These are phyloP conservation scores for Callitettix versicolor DNA, from an alignment of 1,140 invertebrate genomes.

Conservation along the genomic window DNA sequence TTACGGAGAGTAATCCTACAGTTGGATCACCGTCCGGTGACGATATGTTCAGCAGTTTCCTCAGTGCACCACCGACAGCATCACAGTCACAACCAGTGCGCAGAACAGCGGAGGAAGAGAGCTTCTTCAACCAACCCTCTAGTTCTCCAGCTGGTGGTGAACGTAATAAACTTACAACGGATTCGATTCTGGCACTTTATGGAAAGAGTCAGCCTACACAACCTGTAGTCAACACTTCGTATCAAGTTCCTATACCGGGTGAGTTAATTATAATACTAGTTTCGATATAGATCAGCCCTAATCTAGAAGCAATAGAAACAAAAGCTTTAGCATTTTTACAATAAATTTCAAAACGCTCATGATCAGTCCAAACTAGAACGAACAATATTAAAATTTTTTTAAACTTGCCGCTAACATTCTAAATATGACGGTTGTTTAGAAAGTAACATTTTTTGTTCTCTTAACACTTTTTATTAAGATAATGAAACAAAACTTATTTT, in stretches of 20 bases:
- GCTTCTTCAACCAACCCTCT: slow-evolving; percentile 79
- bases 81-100: slow-evolving; percentile 20
- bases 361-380: too few relatives aligned
- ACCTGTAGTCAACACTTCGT: background rate
- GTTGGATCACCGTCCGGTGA: background rate
- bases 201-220: slow-evolving; percentile 44
- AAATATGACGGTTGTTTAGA: too few relatives aligned
- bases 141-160: slow-evolving; percentile 52
- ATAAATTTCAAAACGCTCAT: too few relatives aligned
- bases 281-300: background rate
- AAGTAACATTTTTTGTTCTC: too few relatives aligned
- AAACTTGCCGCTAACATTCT: too few relatives aligned
- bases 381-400: too few relatives aligned
- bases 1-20: slow-evolving; percentile 27
- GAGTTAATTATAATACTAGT: background rate
- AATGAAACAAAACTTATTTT: too few relatives aligned
- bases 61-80: slow-evolving; percentile 50
- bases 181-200: slow-evolving; percentile 87
- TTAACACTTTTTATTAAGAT: too few relatives aligned
- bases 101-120: slow-evolving; percentile 61
- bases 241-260: background rate
- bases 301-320: background rate
- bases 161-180: slow-evolving; percentile 72
- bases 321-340: too few relatives aligned
- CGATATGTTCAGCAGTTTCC: slow-evolving; percentile 45